Evolutionary conservation across 2,888 invertebrate species (phyloP), one percentile per base, ranked within the genome.

Genomic region (Drosophila pegasa): DNA sequence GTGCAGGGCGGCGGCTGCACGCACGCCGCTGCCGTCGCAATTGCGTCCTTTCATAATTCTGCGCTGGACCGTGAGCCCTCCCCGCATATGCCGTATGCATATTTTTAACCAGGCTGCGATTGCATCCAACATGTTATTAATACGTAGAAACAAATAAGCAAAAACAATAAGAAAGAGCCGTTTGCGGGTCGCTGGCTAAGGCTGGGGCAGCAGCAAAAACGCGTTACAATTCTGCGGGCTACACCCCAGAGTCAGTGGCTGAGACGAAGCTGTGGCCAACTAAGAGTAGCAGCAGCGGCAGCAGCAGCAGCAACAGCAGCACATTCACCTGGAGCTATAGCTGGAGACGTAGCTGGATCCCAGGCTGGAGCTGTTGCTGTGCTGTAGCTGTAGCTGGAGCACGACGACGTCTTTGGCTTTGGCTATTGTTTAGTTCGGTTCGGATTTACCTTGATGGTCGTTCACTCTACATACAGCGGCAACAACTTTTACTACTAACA

Each of bases 111-210:
- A 83, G 83, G 67, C 83, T 79, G 68, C 72, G 87, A 87, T 81
- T 87, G 85, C 75, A 69, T 68, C 81, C 71, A 88, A 88, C 89
- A 87, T 89, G 86, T 89, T 86, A 86, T 86, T 88, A 86, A 86
- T 86, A 88, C 89, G 87, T 85, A 89, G 82, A 87, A 85, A 86
- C 82, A 87, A 88, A 85, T 88, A 88, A 88, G 87, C 87, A 88
- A 88, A 88, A 88, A 85, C 85, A 88, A 85, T 85, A 88, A 85
- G 69, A 87, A 78, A 79, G 79, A 70, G 75, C 57, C 64, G 72
- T 62, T 57, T 67, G 67, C 78, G 65, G 65, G 65, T 63, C 65
- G 57, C 69, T 59, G 57, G 50, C 48, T 54, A 18, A 40, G 40
- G 52, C 38, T 43, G 35, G 43, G 43, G 35, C 61, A 51, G 45